Evolutionary conservation across 2,888 invertebrate genomes (phyloP).

Genomic region (Anthophora plumipes): DNA sequence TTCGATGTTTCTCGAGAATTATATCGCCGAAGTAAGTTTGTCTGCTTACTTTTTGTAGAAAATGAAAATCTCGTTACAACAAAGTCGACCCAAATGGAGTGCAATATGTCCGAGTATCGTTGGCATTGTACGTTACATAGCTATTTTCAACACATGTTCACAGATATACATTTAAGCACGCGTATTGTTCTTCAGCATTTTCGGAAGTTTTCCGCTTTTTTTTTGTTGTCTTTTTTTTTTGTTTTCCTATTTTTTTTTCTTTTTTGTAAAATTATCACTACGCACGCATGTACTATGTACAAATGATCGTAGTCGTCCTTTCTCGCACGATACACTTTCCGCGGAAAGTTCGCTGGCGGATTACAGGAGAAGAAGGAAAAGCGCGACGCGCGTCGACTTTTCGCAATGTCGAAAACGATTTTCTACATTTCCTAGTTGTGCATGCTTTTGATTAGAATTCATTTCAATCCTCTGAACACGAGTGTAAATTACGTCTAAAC

Average conservation of each 20-base stretch:
- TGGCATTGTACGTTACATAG: background rate
- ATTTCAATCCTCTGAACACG: constrained; percentile 7
- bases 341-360: background rate
- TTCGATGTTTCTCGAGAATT: background rate
- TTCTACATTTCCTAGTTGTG: constrained; percentile 4
- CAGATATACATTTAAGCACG: background rate
- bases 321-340: background rate
- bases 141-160: background rate
- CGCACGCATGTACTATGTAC: constrained; percentile 33
- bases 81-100: background rate
- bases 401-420: background rate
- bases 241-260: no score
- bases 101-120: background rate
- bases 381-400: background rate
- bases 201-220: background rate
- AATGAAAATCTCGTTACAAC: background rate
- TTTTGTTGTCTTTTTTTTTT: background rate
- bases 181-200: background rate
- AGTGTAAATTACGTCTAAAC: background rate
- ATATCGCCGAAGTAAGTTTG: background rate
- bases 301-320: constrained; percentile 19
- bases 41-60: constrained; percentile 28
- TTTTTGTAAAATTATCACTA: constrained; percentile 23
- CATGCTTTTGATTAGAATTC: constrained; percentile 28
- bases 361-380: background rate